phyloP scores from a whole-genome alignment of 2,113 vertebrate species.

The Motacilla alba region DNA sequence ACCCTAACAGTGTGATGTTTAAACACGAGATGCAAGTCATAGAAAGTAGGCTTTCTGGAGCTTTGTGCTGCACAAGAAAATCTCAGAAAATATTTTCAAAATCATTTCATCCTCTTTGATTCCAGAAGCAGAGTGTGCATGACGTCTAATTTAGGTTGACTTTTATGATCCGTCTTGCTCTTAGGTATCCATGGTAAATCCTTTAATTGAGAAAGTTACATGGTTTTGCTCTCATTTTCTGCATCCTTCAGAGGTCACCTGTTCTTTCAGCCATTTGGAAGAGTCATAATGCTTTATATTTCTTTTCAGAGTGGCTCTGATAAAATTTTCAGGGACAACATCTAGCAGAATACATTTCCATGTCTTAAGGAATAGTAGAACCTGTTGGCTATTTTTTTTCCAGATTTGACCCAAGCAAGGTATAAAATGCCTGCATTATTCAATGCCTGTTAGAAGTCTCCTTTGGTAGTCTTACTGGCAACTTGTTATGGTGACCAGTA shows the following conservation, averaged over 20 bases:
- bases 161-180: background rate
- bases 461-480: background rate
- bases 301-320: background rate
- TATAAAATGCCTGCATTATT: background rate
- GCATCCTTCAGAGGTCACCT: background rate
- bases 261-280: background rate
- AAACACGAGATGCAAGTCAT: background rate
- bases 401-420: background rate
- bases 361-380: background rate
- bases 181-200: background rate
- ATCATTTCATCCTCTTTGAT: background rate
- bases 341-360: background rate
- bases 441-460: background rate
- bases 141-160: background rate
- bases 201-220: background rate
- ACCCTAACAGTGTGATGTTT: background rate
- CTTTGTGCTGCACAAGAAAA: background rate
- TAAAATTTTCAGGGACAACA: background rate
- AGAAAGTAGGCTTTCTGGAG: background rate
- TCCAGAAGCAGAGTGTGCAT: background rate
- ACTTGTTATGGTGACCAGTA: background rate
- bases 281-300: background rate
- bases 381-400: background rate
- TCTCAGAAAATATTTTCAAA: background rate
- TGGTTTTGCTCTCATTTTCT: background rate